A percentile compares a stretch with the other conserved stretches of the same genome.
phyloP scores from a whole-genome alignment of 1,140 invertebrate species.

The Zaprionus camerounensis region DNA sequence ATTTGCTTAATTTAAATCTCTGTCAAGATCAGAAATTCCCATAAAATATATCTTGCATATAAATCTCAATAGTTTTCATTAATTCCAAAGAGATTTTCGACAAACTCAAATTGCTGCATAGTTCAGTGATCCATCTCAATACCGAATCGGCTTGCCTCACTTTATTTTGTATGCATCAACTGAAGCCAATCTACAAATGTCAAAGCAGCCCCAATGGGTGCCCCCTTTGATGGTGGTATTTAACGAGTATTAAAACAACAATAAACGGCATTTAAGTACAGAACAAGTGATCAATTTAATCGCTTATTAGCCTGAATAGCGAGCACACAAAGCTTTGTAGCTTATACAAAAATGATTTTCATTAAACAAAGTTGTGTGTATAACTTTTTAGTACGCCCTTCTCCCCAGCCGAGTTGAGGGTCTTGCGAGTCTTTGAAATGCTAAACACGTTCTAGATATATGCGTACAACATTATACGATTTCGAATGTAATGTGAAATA shows the following conservation, averaged over 20 bases:
- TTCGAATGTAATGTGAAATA: slow-evolving; percentile 72
- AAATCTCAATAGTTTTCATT: background rate
- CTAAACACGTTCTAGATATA: slow-evolving; percentile 69
- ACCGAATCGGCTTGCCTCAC: slow-evolving; percentile 10
- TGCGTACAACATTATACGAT: slow-evolving; percentile 65
- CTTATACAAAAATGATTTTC: slow-evolving; percentile 33
- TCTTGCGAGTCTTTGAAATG: slow-evolving; percentile 52
- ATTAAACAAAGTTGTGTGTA: slow-evolving; percentile 42
- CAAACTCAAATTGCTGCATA: background rate
- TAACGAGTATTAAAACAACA: slow-evolving; percentile 17
- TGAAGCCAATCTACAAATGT: slow-evolving; percentile 44
- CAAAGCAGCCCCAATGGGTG: slow-evolving; percentile 33
- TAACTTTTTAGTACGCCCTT: slow-evolving; percentile 56
- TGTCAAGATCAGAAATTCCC: background rate
- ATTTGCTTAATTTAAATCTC: background rate
- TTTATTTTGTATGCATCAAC: slow-evolving; percentile 58
- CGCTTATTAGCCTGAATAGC: slow-evolving; percentile 44
- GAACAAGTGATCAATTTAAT: slow-evolving; percentile 59
- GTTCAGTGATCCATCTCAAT: slow-evolving; percentile 50
- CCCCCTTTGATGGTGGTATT: background rate
- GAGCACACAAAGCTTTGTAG: background rate
- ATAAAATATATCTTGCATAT: background rate
- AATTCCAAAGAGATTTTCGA: background rate
- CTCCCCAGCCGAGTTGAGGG: slow-evolving; percentile 46
- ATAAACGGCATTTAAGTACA: slow-evolving; percentile 34